A percentile compares a stretch with the other conserved stretches of the same genome.
Conservation (phyloP, 1,140 invertebrate genomes). For the Zaprionus lachaisei region DNA sequence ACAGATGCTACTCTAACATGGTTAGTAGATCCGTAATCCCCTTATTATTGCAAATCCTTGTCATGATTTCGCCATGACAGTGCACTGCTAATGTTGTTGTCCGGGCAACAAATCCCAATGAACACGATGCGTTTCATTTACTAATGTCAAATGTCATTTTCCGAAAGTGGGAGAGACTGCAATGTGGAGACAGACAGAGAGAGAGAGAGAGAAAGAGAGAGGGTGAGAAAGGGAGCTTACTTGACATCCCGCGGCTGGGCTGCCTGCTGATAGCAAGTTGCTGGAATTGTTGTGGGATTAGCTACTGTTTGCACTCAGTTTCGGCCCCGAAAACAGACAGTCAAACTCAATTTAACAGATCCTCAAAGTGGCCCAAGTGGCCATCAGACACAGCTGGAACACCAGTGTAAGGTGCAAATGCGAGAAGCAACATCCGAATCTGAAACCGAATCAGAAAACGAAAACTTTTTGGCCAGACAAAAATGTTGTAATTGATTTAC, state of each 20-base stretch:
- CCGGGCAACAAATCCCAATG: conserved; percentile 27
- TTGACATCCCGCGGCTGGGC: conserved; percentile 1
- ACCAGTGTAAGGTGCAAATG: conserved; percentile 15
- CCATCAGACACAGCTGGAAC: conserved; percentile 17
- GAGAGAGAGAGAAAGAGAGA: neutral
- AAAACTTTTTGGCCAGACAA: conserved; percentile 24
- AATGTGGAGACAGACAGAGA: neutral
- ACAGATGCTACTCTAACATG: neutral
- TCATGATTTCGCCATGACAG: neutral
- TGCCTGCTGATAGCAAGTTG: conserved; percentile 22
- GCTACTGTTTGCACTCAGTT: conserved; percentile 17
- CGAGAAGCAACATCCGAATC: neutral
- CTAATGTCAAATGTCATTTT: conserved; percentile 41
- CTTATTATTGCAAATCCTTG: conserved; percentile 16
- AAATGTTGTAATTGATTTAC: conserved; percentile 53
- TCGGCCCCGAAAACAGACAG: conserved; percentile 1
- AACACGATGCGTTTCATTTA: conserved; percentile 36
- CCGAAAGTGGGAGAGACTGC: neutral
- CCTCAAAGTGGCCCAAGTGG: conserved; percentile 10
- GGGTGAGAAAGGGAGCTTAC: neutral
- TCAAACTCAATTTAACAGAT: conserved; percentile 27
- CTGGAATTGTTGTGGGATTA: conserved; percentile 24
- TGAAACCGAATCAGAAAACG: conserved; percentile 4
- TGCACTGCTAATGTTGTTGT: conserved; percentile 9
- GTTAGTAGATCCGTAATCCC: neutral